Conservation (phyloP, 2,797 vertebrate genomes). For the Lagorchestes hirsutus region DNA sequence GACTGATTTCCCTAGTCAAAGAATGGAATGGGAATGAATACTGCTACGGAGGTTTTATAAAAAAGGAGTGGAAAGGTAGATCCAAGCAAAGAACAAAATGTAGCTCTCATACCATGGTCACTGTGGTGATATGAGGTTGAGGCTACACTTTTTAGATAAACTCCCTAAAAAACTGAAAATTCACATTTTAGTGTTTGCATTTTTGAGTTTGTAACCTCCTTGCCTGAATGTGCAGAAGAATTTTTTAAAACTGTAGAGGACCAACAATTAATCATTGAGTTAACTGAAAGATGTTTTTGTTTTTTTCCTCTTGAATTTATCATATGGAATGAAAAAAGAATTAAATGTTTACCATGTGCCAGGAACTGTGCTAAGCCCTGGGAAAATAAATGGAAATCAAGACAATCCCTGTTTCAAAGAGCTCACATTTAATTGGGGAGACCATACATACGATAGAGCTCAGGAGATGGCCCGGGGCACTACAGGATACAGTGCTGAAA, state of each 20-base stretch:
- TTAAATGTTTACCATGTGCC: neutral
- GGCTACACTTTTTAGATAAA: neutral
- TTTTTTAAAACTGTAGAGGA: neutral
- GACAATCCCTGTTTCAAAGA: neutral
- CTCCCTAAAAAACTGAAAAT: neutral
- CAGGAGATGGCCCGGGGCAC: neutral
- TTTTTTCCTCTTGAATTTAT: conserved; percentile 4
- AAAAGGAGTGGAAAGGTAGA: neutral
- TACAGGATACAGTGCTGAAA: neutral
- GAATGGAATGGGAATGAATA: neutral
- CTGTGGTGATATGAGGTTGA: neutral
- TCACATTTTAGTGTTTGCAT: neutral
- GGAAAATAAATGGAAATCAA: neutral
- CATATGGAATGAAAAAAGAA: neutral
- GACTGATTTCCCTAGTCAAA: neutral
- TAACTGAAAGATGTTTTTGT: neutral
- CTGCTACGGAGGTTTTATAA: conserved; percentile 1
- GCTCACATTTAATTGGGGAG: neutral
- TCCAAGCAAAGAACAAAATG: neutral
- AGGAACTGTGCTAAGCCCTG: neutral
- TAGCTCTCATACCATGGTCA: neutral
- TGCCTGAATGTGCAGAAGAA: conserved; percentile 31
- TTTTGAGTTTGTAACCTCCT: neutral
- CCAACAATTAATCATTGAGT: neutral
- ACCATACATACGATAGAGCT: neutral